Base-by-base conservation (phyloP, 2,797 vertebrate genomes). In the Gouania willdenowi region DNA sequence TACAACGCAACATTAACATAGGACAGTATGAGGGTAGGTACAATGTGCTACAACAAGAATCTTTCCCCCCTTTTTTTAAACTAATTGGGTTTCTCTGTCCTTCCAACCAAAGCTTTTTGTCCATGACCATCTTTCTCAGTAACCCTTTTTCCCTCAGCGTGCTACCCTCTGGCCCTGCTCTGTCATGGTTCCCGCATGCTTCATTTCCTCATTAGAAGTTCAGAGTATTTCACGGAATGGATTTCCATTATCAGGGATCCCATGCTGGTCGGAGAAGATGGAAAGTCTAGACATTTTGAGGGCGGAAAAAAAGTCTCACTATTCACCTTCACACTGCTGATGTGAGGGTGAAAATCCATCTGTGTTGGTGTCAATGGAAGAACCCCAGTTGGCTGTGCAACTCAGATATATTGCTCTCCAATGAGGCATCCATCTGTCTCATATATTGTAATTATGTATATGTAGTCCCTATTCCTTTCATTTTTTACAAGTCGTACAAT, bases 201-300 rank as follows among this genome's bases (percentile, higher is more conserved):
- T 75, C 59, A 71, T 79, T 84, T 78, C 68, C 55, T 79, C 73
- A 71, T 82, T 78, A 63, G 34, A 29, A 41, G 31, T 77, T 71
- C 72, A 60, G 55, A 66, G 51, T 42, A 43, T 67, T 76, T 65
- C 8, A 24, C 41, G 63, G 48, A 71, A 71, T 71, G 55, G 45
- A 60, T 67, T 77, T 66, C 41, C 35, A 27, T 69, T 66, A 62
- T 76, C 62, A 17, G 54, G 40, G 59, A 70, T 56, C 49, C 54
- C 59, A 67, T 56, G 71, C 66, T 46, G 62, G 20, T 65, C 30
- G 45, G 44, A 28, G 37, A 39, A 63, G 51, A 50, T 37, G 46
- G 35, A 56, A 42, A 60, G 66, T 77, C 77, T 64, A 67, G 71
- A 81, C 71, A 20, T 32, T 28, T 51, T 28, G 37, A 45, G n/a